Evolutionary conservation across 2,888 invertebrate genomes (phyloP), one percentile per base, ranked within the genome.

Genomic region (Hetaerina titia): DNA sequence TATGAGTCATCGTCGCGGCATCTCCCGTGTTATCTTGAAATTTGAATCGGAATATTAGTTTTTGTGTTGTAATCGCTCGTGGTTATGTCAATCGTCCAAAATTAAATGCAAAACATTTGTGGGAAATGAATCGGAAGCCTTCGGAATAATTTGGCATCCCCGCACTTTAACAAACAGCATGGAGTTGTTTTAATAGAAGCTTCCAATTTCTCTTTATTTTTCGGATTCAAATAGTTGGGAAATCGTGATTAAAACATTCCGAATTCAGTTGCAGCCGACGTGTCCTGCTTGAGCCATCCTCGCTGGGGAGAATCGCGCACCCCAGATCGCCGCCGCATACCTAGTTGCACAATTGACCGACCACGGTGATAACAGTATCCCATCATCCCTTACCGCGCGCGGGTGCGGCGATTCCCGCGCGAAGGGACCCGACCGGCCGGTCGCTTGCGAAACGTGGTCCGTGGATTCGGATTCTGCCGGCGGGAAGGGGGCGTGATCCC

Each of bases 321-420:
- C 81, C 69, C 81, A 81, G 31, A 13, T 69, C n/a, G 45, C 45
- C 45, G 45, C 45, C 45, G 45, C 31, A 31, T 31, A 15, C 81
- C 31, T 9, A 22, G 81, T 81, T 81, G 81, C 81, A 31, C 81
- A 81, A 81, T 13, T 6, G 81, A 45, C 45, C 45, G 45, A 45
- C 45, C 31, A 15, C 81, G 81, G 81, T 81, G 81, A 81, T 31
- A 11, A 31, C 25, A 25, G 25, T 25, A 81, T 81, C 81, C 31
- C 31, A 81, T 81, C 81, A 81, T 81, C 81, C 81, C 81, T 31
- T 81, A 81, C 25, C 81, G 81, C 31, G 31, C 81, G 81, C 31
- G 31, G 31, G 31, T 31, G 81, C 81, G 81, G 31, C 81, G 45
- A 45, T 45, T 45, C 22, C 69, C 69, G n/a, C 22, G 19, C n/a